These are phyloP conservation scores for Calephelis perditalis DNA, from an alignment of 2,888 invertebrate species.

Conservation along the genomic window DNA sequence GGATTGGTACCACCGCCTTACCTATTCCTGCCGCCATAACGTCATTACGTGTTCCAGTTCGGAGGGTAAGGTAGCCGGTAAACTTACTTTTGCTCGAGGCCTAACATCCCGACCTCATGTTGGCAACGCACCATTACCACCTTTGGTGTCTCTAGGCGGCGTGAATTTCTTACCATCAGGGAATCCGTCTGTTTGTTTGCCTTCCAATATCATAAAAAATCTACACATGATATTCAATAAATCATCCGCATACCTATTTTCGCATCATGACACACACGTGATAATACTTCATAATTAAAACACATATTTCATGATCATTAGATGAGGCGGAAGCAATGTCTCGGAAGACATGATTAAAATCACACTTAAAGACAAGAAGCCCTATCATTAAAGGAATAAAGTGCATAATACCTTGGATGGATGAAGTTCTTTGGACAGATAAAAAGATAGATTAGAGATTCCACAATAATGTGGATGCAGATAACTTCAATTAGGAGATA, in stretches of 20 bases:
- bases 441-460: conserved; percentile 6
- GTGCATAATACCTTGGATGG: neutral
- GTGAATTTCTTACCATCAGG: too few relatives aligned
- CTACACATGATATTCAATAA: too few relatives aligned
- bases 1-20: too few relatives aligned
- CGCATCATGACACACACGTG: conserved; percentile 7
- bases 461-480: neutral
- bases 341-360: neutral
- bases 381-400: neutral
- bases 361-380: neutral
- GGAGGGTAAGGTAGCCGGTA: too few relatives aligned
- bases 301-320: conserved; percentile 12
- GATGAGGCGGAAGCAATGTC: conserved; percentile 14
- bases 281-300: conserved; percentile 10
- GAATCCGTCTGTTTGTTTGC: too few relatives aligned
- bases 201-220: too few relatives aligned
- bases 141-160: too few relatives aligned
- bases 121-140: too few relatives aligned
- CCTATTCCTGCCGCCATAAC: too few relatives aligned
- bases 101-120: too few relatives aligned
- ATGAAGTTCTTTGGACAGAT: neutral
- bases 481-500: neutral
- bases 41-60: too few relatives aligned
- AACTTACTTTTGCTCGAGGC: too few relatives aligned
- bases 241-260: conserved; percentile 2